These are phyloP conservation scores for Notothenia rossii DNA, from an alignment of 2,113 vertebrate genomes.

Conservation along the genomic window DNA sequence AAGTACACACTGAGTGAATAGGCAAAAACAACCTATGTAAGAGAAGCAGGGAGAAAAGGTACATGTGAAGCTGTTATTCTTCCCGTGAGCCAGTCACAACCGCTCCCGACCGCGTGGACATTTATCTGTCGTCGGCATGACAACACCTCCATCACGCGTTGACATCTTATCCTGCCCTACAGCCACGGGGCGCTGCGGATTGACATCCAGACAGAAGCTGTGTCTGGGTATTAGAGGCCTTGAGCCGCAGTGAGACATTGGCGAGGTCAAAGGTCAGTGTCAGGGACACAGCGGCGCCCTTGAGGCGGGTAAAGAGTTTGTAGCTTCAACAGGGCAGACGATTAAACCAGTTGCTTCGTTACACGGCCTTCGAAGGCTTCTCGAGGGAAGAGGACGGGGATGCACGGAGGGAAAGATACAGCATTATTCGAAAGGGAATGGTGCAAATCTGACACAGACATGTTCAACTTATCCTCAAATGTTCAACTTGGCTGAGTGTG, in stretches of 20 bases:
- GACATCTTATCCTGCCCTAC: constrained; percentile 13
- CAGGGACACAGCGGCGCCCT: neutral
- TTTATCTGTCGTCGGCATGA: constrained; percentile 41
- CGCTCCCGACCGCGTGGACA: neutral
- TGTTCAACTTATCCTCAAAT: too few species aligned
- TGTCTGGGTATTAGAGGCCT: neutral
- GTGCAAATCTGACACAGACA: too few species aligned
- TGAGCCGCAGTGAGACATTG: constrained; percentile 2
- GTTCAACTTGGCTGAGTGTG: too few species aligned
- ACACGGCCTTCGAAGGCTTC: neutral
- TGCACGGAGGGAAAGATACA: neutral
- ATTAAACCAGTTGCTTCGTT: constrained; percentile 13
- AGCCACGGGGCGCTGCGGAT: constrained; percentile 12
- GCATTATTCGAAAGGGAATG: neutral
- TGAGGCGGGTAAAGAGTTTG: neutral
- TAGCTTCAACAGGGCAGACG: neutral
- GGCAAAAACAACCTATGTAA: neutral
- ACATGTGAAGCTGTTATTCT: neutral
- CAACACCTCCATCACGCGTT: constrained; percentile 35
- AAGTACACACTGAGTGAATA: neutral
- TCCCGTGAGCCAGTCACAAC: neutral
- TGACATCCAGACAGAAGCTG: neutral
- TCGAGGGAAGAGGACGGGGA: neutral
- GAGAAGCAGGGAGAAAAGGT: neutral
- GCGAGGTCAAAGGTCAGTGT: constrained; percentile 23